Evolutionary conservation across 2,888 invertebrate genomes (phyloP).

Genomic region (Drosophila pseudotalamancana): DNA sequence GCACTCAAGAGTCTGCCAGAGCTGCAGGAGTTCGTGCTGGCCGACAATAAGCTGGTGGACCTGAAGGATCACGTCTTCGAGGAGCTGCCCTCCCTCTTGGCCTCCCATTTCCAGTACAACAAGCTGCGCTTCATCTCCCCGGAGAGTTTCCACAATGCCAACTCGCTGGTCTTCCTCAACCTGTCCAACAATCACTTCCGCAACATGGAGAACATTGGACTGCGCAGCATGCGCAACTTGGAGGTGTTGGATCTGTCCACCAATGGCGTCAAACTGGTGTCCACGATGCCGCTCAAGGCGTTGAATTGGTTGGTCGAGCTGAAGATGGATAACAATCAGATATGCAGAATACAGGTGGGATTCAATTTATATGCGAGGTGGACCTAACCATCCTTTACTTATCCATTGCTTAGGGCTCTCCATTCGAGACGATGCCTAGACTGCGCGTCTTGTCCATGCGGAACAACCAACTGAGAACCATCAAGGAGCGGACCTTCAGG

Average conservation of each 20-base stretch:
- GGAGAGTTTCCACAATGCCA: slow-evolving; percentile 91
- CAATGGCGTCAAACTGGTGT: slow-evolving; percentile 89
- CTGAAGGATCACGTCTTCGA: slow-evolving; percentile 91
- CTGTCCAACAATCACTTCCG: slow-evolving; percentile 92
- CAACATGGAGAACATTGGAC: slow-evolving; percentile 90
- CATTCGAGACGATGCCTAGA: slow-evolving; percentile 93
- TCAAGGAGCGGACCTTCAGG: slow-evolving; percentile 90
- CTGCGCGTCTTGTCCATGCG: slow-evolving; percentile 91
- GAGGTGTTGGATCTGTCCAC: slow-evolving; percentile 94
- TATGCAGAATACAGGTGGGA: slow-evolving; percentile 89
- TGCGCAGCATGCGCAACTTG: slow-evolving; percentile 89
- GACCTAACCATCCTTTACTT: background rate
- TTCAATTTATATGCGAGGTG: background rate
- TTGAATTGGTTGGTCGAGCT: slow-evolving; percentile 95
- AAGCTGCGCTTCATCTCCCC: slow-evolving; percentile 89
- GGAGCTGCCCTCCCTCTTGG: slow-evolving; percentile 88
- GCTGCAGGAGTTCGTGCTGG: slow-evolving; percentile 88
- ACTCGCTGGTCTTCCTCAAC: slow-evolving; percentile 92
- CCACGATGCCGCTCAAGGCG: slow-evolving; percentile 88
- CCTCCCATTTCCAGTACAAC: slow-evolving; percentile 92
- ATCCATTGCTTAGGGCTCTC: slow-evolving; percentile 86
- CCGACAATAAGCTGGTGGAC: slow-evolving; percentile 90
- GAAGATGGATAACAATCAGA: slow-evolving; percentile 92
- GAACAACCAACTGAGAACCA: slow-evolving; percentile 90
- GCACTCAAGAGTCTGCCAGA: slow-evolving; percentile 89